Evolutionary conservation across 2,888 invertebrate genomes (phyloP).

Genomic region (Stenchaetothrips biformis): DNA sequence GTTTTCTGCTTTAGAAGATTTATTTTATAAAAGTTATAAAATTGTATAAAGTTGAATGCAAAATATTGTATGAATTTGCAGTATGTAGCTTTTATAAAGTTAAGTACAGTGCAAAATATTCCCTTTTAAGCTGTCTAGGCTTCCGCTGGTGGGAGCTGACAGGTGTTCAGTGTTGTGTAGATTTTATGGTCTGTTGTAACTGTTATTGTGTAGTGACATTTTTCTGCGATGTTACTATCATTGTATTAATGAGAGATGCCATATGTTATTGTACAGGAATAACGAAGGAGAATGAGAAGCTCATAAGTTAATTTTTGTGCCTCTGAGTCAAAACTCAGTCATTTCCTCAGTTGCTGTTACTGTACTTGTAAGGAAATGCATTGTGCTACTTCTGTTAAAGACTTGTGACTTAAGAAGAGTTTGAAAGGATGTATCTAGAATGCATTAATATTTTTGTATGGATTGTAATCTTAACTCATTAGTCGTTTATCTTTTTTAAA

Average conservation of each 20-base stretch:
- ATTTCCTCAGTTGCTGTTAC: not conserved
- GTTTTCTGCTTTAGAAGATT: not conserved
- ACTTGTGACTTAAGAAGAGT: not conserved
- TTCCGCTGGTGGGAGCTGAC: slow-evolving; percentile 22
- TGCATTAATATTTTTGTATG: not conserved
- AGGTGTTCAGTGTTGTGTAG: slow-evolving; percentile 15
- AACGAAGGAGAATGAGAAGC: not conserved
- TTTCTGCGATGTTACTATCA: not conserved
- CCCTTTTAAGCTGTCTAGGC: not conserved
- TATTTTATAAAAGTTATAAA: not conserved
- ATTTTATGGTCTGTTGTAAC: slow-evolving; percentile 25
- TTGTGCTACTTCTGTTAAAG: not conserved
- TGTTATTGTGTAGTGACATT: slow-evolving; percentile 11
- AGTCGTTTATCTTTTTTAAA: not conserved
- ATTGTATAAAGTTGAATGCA: not conserved
- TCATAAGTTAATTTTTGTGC: not conserved
- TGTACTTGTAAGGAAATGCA: not conserved
- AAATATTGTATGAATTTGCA: not conserved
- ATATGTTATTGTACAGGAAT: slow-evolving; percentile 23
- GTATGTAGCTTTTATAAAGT: slow-evolving; percentile 17
- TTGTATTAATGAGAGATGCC: slow-evolving; percentile 23
- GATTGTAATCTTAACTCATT: not conserved
- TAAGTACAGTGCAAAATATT: not conserved
- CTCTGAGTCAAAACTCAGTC: slow-evolving; percentile 9
- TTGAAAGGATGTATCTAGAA: not conserved